phyloP scores from a whole-genome alignment of 2,113 vertebrate genomes.

The Pomatorhinus ruficollis region DNA sequence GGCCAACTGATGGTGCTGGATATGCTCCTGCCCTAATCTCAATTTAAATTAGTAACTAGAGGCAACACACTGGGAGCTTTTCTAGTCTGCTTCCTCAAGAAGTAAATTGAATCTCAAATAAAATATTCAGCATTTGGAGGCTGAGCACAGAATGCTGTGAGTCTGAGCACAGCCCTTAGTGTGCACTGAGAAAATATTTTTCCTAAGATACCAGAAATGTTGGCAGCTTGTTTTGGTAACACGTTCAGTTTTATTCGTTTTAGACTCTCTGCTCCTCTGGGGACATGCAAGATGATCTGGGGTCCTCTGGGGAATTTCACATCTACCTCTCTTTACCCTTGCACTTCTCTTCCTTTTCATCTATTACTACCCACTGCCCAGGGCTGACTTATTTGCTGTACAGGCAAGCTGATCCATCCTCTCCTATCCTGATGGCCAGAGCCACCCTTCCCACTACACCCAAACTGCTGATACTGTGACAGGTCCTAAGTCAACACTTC shows the following conservation, averaged over 20 bases:
- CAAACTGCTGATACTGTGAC: background rate
- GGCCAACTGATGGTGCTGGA: slow-evolving; percentile 1
- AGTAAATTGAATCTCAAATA: slow-evolving; percentile 13
- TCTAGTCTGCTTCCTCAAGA: slow-evolving; percentile 39
- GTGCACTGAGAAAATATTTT: background rate
- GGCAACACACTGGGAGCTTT: background rate
- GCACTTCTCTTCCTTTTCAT: background rate
- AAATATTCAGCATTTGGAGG: slow-evolving; percentile 33
- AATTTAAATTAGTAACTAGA: slow-evolving; percentile 59
- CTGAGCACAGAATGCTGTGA: background rate
- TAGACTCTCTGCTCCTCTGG: background rate
- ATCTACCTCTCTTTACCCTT: background rate
- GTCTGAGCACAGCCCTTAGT: background rate
- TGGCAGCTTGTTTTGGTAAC: background rate
- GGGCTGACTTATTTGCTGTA: background rate
- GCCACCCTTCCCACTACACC: background rate
- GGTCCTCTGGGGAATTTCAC: background rate
- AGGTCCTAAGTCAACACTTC: background rate
- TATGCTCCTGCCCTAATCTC: slow-evolving; percentile 17
- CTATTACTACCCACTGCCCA: background rate
- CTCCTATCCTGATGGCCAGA: background rate
- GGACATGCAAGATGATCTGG: background rate
- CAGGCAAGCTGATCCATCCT: background rate
- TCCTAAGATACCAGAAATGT: background rate
- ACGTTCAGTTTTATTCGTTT: background rate